Percentiles rank a stretch among this genome's conserved stretches.
These are phyloP conservation scores for Cephus pygmeus DNA, from an alignment of 2,888 invertebrate species.

Conservation along the genomic window DNA sequence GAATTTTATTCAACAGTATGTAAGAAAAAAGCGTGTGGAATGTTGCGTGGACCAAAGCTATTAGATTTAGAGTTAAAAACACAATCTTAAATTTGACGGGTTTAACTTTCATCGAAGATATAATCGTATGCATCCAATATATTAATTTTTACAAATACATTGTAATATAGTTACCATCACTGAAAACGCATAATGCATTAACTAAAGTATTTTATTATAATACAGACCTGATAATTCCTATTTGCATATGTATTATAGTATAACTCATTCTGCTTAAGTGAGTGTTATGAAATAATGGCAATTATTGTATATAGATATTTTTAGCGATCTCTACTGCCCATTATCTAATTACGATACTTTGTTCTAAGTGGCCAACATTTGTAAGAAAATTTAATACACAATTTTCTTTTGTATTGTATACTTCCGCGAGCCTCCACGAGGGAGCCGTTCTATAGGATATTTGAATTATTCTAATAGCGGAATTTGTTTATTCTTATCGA, in stretches of 20 bases:
- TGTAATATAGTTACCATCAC: neutral
- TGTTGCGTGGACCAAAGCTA: neutral
- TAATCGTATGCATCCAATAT: neutral
- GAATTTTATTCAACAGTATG: neutral
- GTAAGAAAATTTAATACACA: neutral
- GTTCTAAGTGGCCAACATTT: neutral
- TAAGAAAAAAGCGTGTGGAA: neutral
- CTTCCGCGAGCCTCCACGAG: neutral
- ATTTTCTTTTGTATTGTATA: neutral
- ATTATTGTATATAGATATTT: constrained; percentile 20
- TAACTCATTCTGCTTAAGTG: constrained; percentile 10
- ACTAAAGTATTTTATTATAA: neutral
- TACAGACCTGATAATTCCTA: neutral
- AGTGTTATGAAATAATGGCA: constrained; percentile 5
- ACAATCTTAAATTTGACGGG: neutral
- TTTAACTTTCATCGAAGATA: neutral
- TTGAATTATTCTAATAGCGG: neutral
- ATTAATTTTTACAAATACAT: neutral
- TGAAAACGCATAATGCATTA: neutral
- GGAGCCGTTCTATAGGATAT: neutral
- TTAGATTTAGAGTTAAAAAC: neutral
- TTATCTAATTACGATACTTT: constrained; percentile 8
- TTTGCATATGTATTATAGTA: neutral
- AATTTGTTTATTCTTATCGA: neutral
- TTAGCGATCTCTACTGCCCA: constrained; percentile 17